A percentile compares a stretch with the other conserved stretches of the same genome.
Conservation (phyloP, 2,888 invertebrate species). For the Lepas anatifera region DNA sequence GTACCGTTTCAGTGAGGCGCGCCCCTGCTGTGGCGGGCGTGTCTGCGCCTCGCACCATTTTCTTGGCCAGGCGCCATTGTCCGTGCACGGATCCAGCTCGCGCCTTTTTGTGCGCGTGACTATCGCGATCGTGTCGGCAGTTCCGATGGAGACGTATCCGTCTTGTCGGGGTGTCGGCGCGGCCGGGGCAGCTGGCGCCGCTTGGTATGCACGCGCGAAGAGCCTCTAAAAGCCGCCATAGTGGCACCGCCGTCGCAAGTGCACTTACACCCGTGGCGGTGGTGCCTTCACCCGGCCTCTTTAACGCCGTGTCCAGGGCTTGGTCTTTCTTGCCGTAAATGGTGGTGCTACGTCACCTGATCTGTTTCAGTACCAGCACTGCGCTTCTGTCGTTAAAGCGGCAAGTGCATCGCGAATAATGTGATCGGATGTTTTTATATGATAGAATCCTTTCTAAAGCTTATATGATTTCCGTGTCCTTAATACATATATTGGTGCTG, state of each 20-base stretch:
- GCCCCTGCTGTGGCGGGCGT: not conserved
- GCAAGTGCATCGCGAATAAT: too few species aligned
- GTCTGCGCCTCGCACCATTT: not conserved
- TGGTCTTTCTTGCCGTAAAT: not conserved
- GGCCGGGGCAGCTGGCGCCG: too few species aligned
- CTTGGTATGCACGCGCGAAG: not conserved
- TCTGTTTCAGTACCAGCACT: too few species aligned
- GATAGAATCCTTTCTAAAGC: too few species aligned
- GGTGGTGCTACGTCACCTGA: too few species aligned
- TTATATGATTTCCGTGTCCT: too few species aligned
- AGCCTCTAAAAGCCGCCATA: not conserved
- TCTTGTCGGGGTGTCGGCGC: too few species aligned
- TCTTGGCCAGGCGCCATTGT: not conserved
- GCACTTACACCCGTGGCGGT: not conserved
- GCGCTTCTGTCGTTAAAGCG: too few species aligned
- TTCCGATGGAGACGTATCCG: not conserved
- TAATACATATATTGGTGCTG: too few species aligned
- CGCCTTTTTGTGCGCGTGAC: not conserved
- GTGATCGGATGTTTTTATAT: too few species aligned
- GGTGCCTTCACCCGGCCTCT: not conserved
- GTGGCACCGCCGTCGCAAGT: not conserved
- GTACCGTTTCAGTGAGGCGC: too few species aligned
- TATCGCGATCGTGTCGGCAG: not conserved
- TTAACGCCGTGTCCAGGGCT: not conserved
- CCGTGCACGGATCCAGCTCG: not conserved